A percentile compares a stretch with the other conserved stretches of the same genome.
These are phyloP conservation scores for Dicrostonyx torquatus DNA, from an alignment of 2,797 vertebrate genomes.

Conservation along the genomic window DNA sequence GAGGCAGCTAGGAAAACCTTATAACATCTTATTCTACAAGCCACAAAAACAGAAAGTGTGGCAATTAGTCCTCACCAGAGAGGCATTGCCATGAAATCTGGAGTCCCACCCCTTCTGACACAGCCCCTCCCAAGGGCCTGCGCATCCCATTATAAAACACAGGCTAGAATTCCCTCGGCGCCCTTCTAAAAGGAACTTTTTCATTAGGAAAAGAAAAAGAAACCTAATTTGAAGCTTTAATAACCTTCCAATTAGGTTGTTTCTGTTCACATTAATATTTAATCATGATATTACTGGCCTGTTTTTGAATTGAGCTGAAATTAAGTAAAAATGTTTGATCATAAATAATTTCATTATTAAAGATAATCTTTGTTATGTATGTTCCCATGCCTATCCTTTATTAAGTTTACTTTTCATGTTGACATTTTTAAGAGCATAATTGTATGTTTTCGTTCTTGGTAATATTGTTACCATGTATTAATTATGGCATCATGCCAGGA, in stretches of 20 bases:
- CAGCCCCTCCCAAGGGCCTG: neutral
- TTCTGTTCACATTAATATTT: slow-evolving; percentile 81
- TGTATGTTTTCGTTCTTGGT: slow-evolving; percentile 69
- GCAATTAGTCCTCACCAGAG: neutral
- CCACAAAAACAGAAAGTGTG: slow-evolving; percentile 23
- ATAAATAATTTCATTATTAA: slow-evolving; percentile 82
- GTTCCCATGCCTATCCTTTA: slow-evolving; percentile 77
- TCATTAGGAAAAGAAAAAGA: slow-evolving; percentile 74
- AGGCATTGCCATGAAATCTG: neutral
- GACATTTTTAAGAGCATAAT: slow-evolving; percentile 80
- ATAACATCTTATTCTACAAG: neutral
- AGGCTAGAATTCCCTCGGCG: slow-evolving; percentile 40
- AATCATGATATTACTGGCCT: slow-evolving; percentile 77
- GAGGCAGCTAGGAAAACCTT: neutral
- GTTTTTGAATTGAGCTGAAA: slow-evolving; percentile 78
- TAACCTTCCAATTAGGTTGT: slow-evolving; percentile 80
- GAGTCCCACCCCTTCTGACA: slow-evolving; percentile 10
- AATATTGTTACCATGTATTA: slow-evolving; percentile 81
- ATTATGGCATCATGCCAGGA: slow-evolving; percentile 73
- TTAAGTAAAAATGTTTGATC: slow-evolving; percentile 78
- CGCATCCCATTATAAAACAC: slow-evolving; percentile 63
- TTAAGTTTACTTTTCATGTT: slow-evolving; percentile 83
- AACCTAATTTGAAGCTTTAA: slow-evolving; percentile 84
- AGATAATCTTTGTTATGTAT: slow-evolving; percentile 78
- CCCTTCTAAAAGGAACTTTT: slow-evolving; percentile 61